Evolutionary conservation across 1,140 invertebrate genomes (phyloP), one percentile per base, ranked within the genome.

Genomic region (Onthophagus taurus): DNA sequence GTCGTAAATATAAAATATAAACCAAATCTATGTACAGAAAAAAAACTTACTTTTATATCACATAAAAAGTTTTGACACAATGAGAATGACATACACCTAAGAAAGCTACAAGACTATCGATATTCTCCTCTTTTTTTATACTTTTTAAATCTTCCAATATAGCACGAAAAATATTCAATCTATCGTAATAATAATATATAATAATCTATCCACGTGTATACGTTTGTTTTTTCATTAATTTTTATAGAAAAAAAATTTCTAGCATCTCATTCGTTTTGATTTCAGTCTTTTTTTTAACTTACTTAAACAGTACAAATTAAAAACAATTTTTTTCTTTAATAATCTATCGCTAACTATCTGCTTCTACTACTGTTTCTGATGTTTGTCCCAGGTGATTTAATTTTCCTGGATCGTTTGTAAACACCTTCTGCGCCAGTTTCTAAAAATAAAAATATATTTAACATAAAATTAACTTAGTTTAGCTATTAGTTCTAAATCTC

Each of bases 331-430:
- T 21, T 37, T 5, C n/a, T 37, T 37, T 37, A 49, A 49, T 43
- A 51, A 49, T 21, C 26, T 26, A 52, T 46, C 44, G 49, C 47
- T 52, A 52, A 31, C 48, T 50, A 47, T 52, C 49, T 21, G 44
- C 18, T 33, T 49, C 50, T 36, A 42, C 9, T 33, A 18, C 39
- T 31, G 49, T 44, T 29, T 20, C 41, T 9, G 30, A 18, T 23
- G 45, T 34, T 43, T 44, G 38, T 45, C 78, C 74, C 60, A 76
- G 72, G 37, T 78, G 75, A 43, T 74, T 74, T 47, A 84, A 61
- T 64, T 84, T 85, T 14, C 68, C 72, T 0, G 85, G 83, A 67
- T 89, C 83, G 55, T 88, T 87, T 41, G 85, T 81, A 58, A 85
- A 85, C 31, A 92, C 68, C 54, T 83, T 85, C 53, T 85, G 78